Conservation (phyloP, 2,888 invertebrate species). For the Homarus gammarus region DNA sequence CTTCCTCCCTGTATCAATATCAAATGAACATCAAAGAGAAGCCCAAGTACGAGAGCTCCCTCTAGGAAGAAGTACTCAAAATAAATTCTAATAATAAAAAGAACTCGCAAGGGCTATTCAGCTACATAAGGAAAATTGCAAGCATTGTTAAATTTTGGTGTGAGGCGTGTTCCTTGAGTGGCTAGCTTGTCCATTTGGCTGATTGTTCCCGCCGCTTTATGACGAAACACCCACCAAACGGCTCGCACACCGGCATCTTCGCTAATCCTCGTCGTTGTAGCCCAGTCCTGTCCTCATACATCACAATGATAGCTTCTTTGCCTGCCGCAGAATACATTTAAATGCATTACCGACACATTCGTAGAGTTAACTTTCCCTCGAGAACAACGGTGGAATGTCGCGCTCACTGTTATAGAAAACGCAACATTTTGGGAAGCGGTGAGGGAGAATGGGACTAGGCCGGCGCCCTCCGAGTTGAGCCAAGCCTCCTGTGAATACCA, state of each 20-base stretch:
- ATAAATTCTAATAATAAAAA: conserved; percentile 58
- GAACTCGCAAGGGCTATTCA: conserved; percentile 52
- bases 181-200: conserved; percentile 71
- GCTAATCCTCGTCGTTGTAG: conserved; percentile 55
- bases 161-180: conserved; percentile 72
- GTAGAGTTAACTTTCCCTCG: conserved; percentile 28
- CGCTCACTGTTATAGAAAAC: conserved; percentile 47
- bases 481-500: conserved; percentile 69
- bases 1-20: conserved; percentile 25
- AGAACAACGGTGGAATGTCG: conserved; percentile 26
- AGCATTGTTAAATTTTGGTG: conserved; percentile 72
- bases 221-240: conserved; percentile 67
- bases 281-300: conserved; percentile 27
- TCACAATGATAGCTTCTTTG: conserved; percentile 29
- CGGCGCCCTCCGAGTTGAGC: conserved; percentile 52
- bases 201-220: conserved; percentile 72
- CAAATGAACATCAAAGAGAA: neutral
- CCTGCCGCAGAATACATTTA: conserved; percentile 54
- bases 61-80: conserved; percentile 28
- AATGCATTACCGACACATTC: conserved; percentile 48
- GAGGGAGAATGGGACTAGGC: conserved; percentile 65
- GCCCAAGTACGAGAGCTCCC: neutral
- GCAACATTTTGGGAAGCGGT: conserved; percentile 69
- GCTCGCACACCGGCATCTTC: conserved; percentile 58
- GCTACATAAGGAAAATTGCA: conserved; percentile 73